phyloP scores from a whole-genome alignment of 2,888 invertebrate genomes.

The Octonoba sinensis region DNA sequence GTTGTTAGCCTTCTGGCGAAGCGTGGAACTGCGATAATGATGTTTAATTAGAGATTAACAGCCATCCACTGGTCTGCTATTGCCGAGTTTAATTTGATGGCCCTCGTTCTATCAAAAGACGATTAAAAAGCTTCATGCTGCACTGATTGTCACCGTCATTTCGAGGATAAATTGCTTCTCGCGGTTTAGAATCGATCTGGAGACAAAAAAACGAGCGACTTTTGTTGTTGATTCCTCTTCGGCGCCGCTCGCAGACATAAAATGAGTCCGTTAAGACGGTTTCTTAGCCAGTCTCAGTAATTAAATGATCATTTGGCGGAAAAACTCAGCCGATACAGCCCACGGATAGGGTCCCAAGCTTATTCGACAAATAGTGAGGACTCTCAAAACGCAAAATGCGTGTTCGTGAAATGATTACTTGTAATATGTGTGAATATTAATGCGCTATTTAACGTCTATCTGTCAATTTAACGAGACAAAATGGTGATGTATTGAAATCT shows the following conservation, averaged over 20 bases:
- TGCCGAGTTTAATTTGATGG: conserved; percentile 8
- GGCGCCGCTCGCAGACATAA: conserved; percentile 32
- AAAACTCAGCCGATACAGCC: conserved; percentile 3
- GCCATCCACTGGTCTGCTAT: conserved; percentile 18
- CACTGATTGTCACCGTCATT: conserved; percentile 46
- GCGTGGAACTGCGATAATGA: conserved; percentile 29
- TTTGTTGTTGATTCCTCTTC: conserved; percentile 22
- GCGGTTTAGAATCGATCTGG: conserved; percentile 6
- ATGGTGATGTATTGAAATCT: not conserved
- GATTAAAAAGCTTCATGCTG: conserved; percentile 37
- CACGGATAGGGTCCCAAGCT: not conserved
- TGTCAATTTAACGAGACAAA: conserved; percentile 8
- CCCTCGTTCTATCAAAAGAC: conserved; percentile 11
- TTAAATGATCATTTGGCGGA: conserved; percentile 42
- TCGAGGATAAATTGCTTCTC: conserved; percentile 21
- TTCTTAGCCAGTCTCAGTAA: conserved; percentile 25
- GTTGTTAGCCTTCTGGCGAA: conserved; percentile 12
- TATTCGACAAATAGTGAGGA: conserved; percentile 7
- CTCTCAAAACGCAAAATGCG: conserved; percentile 9
- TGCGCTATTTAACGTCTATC: conserved; percentile 2
- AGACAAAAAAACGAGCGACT: conserved; percentile 12
- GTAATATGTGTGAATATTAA: conserved; percentile 30
- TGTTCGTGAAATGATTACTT: conserved; percentile 13
- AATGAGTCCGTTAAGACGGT: conserved; percentile 17
- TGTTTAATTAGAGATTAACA: conserved; percentile 54